These are phyloP conservation scores for Vimba vimba DNA, from an alignment of 2,113 vertebrate species.

Conservation along the genomic window DNA sequence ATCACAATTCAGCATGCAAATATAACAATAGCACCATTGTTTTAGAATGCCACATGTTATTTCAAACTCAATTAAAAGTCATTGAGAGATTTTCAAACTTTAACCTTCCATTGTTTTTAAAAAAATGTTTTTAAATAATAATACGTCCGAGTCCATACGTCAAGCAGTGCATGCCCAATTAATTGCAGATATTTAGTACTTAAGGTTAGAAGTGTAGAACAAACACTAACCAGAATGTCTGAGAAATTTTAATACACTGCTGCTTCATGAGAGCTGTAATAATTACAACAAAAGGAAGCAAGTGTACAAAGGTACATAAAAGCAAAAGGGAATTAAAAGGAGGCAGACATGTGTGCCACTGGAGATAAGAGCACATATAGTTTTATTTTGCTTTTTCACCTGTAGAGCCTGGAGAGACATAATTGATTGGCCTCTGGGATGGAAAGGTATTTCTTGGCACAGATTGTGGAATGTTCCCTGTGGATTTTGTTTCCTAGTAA, in stretches of 20 bases:
- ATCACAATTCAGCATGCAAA: not conserved
- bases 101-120: too few relatives aligned
- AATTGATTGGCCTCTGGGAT: slow-evolving; percentile 63
- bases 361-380: slow-evolving; percentile 10
- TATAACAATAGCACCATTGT: not conserved
- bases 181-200: not conserved
- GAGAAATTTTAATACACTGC: not conserved
- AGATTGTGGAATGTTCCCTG: slow-evolving; percentile 49
- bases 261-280: not conserved
- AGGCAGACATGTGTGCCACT: not conserved
- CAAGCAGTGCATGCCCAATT: not conserved
- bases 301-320: slow-evolving; percentile 15
- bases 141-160: too few relatives aligned
- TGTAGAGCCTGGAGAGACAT: slow-evolving; percentile 64
- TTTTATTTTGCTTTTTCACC: slow-evolving; percentile 53
- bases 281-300: slow-evolving; percentile 1
- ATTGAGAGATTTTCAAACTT: not conserved
- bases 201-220: slow-evolving; percentile 1
- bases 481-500: slow-evolving; percentile 55
- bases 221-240: not conserved
- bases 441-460: slow-evolving; percentile 60
- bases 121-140: too few relatives aligned
- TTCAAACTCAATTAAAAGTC: not conserved
- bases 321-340: slow-evolving; percentile 12
- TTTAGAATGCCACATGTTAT: not conserved